These are phyloP conservation scores for Xiphophorus couchianus DNA, from an alignment of 2,113 vertebrate species.

Conservation along the genomic window DNA sequence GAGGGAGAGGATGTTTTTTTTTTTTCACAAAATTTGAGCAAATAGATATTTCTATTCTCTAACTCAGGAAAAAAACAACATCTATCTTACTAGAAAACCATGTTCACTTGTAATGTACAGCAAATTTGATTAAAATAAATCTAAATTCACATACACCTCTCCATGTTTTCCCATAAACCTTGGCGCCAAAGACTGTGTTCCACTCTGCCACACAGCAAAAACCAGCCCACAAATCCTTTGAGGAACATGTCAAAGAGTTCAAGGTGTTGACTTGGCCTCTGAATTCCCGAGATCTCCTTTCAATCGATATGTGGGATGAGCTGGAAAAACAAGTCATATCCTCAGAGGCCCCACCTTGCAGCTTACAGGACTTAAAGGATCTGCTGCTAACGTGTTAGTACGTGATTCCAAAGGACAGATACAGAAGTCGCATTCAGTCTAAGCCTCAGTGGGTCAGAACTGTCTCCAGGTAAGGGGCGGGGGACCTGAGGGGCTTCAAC, in stretches of 20 bases:
- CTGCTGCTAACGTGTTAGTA: neutral
- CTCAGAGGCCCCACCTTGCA: neutral
- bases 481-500: neutral
- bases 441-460: neutral
- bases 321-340: neutral
- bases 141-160: neutral
- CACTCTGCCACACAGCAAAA: neutral
- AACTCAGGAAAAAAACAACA: too few species aligned
- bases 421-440: neutral
- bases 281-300: neutral
- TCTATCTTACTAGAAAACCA: too few species aligned
- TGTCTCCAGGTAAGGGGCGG: neutral
- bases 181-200: neutral
- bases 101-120: too few species aligned
- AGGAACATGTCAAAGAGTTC: neutral
- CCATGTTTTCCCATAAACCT: too few species aligned
- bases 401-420: neutral
- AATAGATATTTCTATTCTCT: neutral
- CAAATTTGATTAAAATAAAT: too few species aligned
- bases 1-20: neutral
- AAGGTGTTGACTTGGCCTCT: neutral
- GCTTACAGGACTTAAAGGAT: neutral
- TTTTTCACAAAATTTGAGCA: neutral
- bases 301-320: constrained; percentile 3
- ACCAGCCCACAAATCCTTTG: neutral